These are phyloP conservation scores for Platyura marginata DNA, from an alignment of 1,140 invertebrate species.

Conservation along the genomic window DNA sequence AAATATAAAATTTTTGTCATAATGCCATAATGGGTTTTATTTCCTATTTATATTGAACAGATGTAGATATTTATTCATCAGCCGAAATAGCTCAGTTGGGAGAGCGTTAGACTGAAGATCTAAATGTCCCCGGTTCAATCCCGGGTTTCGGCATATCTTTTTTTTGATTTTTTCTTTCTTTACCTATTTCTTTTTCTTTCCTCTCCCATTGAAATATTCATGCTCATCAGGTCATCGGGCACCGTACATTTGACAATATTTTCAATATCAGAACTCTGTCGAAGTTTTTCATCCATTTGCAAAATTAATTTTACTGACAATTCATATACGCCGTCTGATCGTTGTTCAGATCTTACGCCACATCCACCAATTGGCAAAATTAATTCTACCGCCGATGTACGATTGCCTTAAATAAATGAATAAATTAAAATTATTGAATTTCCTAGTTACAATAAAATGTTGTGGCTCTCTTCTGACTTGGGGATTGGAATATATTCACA, in stretches of 20 bases:
- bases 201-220: slow-evolving; percentile 8
- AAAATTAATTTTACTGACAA: slow-evolving; percentile 43
- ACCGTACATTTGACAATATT: slow-evolving; percentile 32
- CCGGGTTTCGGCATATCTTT: slow-evolving; percentile 29
- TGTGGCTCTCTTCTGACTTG: no score
- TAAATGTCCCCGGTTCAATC: slow-evolving; percentile 37
- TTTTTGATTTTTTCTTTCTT: slow-evolving; percentile 10
- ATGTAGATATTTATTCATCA: no score
- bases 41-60: no score
- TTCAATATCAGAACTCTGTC: slow-evolving; percentile 48
- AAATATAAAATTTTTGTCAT: slow-evolving; percentile 2
- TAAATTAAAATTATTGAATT: not conserved
- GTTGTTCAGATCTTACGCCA: slow-evolving; percentile 33
- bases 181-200: not conserved
- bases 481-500: no score
- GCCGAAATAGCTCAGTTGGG: slow-evolving; percentile 41
- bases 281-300: slow-evolving; percentile 47
- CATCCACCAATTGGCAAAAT: slow-evolving; percentile 47
- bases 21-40: no score
- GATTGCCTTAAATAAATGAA: slow-evolving; percentile 17
- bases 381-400: slow-evolving; percentile 27
- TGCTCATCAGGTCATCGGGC: slow-evolving; percentile 16
- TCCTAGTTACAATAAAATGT: not conserved
- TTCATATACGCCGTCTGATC: slow-evolving; percentile 29
- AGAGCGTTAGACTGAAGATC: slow-evolving; percentile 39